phyloP scores from a whole-genome alignment of 1,140 invertebrate species.

The Physella acuta region DNA sequence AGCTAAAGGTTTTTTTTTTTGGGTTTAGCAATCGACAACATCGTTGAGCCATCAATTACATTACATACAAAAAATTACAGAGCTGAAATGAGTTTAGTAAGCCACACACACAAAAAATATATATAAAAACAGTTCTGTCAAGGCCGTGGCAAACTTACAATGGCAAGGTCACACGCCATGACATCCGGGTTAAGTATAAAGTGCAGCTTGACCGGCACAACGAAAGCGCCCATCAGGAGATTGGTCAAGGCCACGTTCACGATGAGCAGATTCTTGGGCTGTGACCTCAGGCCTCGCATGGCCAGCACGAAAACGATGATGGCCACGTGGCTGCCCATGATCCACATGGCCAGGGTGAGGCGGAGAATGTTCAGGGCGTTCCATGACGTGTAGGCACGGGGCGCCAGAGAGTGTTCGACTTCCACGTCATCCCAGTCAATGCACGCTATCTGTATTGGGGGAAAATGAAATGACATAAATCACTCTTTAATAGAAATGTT shows the following conservation, averaged over 20 bases:
- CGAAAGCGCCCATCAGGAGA: constrained; percentile 31
- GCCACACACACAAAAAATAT: no score
- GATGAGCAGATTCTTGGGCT: constrained; percentile 35
- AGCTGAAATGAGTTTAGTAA: no score
- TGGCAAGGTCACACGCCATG: constrained; percentile 6
- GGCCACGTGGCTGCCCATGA: constrained; percentile 30
- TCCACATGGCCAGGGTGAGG: constrained; percentile 29
- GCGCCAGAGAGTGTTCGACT: constrained; percentile 20
- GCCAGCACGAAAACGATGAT: constrained; percentile 31
- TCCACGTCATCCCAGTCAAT: constrained; percentile 33
- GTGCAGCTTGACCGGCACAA: constrained; percentile 32
- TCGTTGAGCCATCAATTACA: no score
- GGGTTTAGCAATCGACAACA: no score
- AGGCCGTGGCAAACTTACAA: constrained; percentile 16
- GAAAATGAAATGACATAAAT: background rate
- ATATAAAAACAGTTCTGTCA: no score
- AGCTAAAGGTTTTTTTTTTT: no score
- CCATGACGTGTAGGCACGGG: constrained; percentile 29
- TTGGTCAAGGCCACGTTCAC: constrained; percentile 32
- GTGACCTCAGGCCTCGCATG: constrained; percentile 23
- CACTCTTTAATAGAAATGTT: background rate
- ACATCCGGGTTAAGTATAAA: constrained; percentile 28
- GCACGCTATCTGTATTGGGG: constrained; percentile 17
- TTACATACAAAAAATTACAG: no score
- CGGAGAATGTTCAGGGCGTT: constrained; percentile 33